Percentiles rank a stretch among this genome's conserved stretches.
These are phyloP conservation scores for Leptinotarsa rubiginosa DNA, from an alignment of 2,888 invertebrate genomes.

Conservation along the genomic window DNA sequence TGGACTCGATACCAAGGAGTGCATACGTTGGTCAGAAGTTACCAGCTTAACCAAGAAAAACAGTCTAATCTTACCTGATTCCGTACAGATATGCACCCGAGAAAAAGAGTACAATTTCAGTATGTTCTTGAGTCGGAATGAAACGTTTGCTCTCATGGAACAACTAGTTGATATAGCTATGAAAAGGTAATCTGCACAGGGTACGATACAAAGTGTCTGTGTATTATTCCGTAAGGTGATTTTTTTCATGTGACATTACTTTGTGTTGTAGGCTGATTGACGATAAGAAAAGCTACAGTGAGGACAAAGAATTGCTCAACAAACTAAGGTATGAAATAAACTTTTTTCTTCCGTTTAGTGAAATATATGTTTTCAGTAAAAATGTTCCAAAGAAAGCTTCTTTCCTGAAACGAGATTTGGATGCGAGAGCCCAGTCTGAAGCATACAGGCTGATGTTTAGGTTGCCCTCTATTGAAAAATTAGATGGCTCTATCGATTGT, in stretches of 20 bases:
- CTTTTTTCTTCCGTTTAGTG: slow-evolving; percentile 17
- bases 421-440: slow-evolving; percentile 94
- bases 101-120: slow-evolving; percentile 92
- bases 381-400: slow-evolving; percentile 91
- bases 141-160: slow-evolving; percentile 92
- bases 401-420: slow-evolving; percentile 93
- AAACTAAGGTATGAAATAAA: slow-evolving; percentile 75
- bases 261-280: slow-evolving; percentile 81
- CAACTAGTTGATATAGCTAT: slow-evolving; percentile 97
- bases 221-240: too few relatives aligned
- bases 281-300: slow-evolving; percentile 90
- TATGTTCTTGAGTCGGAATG: slow-evolving; percentile 88
- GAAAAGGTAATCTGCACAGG: slow-evolving; percentile 74
- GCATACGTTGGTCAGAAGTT: slow-evolving; percentile 92
- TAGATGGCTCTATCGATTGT: slow-evolving; percentile 94
- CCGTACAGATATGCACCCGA: slow-evolving; percentile 86
- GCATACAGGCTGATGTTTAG: slow-evolving; percentile 87
- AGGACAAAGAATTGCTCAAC: slow-evolving; percentile 85
- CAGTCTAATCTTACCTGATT: slow-evolving; percentile 84
- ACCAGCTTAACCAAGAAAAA: slow-evolving; percentile 83
- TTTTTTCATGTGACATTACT: too few relatives aligned
- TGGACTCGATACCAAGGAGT: slow-evolving; percentile 87
- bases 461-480: slow-evolving; percentile 88
- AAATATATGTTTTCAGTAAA: slow-evolving; percentile 69
- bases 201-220: too few relatives aligned